A percentile compares a stretch with the other conserved stretches of the same genome.
Conservation (phyloP, 2,888 invertebrate genomes). For the Furcula furcula region DNA sequence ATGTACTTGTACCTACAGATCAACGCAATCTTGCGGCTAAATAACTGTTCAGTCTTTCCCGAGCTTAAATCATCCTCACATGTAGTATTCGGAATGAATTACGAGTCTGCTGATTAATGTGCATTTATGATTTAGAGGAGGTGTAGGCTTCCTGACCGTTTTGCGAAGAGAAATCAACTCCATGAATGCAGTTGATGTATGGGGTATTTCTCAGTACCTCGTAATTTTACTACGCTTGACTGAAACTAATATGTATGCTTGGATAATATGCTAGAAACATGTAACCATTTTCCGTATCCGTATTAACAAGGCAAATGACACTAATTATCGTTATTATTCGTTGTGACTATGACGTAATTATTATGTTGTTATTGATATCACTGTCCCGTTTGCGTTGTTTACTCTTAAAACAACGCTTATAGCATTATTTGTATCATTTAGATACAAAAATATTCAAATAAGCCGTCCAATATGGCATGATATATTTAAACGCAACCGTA, state of each 20-base stretch:
- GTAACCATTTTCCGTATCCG: not conserved
- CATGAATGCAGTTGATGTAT: slow-evolving; percentile 23
- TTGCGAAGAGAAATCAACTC: slow-evolving; percentile 23
- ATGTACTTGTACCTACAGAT: slow-evolving; percentile 44
- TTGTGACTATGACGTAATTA: slow-evolving; percentile 6
- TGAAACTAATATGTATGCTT: slow-evolving; percentile 3
- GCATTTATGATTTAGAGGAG: slow-evolving; percentile 45
- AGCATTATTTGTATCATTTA: no score
- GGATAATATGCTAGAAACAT: slow-evolving; percentile 7
- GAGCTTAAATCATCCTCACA: slow-evolving; percentile 19
- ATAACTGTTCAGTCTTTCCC: slow-evolving; percentile 22
- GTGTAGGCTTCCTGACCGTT: not conserved
- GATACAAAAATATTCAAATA: no score
- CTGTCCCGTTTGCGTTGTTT: no score
- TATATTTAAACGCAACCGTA: no score
- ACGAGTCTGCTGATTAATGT: slow-evolving; percentile 49
- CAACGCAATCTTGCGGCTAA: slow-evolving; percentile 27
- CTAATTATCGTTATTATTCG: slow-evolving; percentile 8
- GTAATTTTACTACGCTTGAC: slow-evolving; percentile 17
- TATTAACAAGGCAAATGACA: slow-evolving; percentile 8
- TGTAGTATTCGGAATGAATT: slow-evolving; percentile 7
- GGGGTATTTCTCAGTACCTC: slow-evolving; percentile 12
- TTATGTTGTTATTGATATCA: slow-evolving; percentile 3
- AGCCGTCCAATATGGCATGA: no score
- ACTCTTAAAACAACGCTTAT: no score